Evolutionary conservation across 2,113 vertebrate genomes (phyloP).

Genomic region (Tenrec ecaudatus): DNA sequence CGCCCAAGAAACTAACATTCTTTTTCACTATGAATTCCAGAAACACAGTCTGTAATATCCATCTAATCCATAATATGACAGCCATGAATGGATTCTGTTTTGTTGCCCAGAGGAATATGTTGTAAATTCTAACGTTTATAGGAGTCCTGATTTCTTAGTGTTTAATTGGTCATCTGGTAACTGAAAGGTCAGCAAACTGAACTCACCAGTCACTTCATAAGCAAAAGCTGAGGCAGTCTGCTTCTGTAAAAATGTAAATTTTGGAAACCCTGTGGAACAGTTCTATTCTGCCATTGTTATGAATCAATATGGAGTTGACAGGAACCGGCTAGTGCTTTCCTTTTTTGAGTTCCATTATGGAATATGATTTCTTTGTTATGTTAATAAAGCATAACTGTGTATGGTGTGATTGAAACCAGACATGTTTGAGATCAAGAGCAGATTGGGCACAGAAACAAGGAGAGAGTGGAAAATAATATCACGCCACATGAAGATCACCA

Average conservation of each 20-base stretch:
- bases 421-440: background rate
- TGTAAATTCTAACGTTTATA: background rate
- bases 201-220: background rate
- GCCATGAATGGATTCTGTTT: background rate
- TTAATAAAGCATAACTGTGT: too few species aligned
- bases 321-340: too few species aligned
- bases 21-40: slow-evolving; percentile 18
- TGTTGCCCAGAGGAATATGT: background rate
- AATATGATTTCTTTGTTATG: too few species aligned
- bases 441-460: background rate
- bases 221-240: too few species aligned
- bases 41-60: background rate
- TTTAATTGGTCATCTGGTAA: background rate
- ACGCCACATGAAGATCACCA: background rate
- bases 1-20: background rate
- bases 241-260: too few species aligned
- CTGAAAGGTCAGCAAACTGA: background rate
- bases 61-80: background rate
- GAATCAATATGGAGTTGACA: too few species aligned
- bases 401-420: too few species aligned
- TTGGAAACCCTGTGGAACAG: too few species aligned
- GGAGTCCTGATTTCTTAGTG: background rate
- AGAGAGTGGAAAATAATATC: background rate
- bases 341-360: too few species aligned
- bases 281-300: too few species aligned